phyloP scores from a whole-genome alignment of 2,888 invertebrate genomes.

The Epistrophe eligans region DNA sequence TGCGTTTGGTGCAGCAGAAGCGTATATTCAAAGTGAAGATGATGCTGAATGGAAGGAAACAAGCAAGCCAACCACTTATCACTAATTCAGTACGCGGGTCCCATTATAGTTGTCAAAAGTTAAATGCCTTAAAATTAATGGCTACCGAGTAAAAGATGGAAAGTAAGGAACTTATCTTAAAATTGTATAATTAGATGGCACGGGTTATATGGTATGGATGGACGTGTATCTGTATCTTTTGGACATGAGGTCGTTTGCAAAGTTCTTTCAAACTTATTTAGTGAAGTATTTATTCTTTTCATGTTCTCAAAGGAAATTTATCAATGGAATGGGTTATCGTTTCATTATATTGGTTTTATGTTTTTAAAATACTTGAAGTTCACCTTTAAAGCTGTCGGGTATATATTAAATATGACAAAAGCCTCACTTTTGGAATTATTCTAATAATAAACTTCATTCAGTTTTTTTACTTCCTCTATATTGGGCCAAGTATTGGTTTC shows the following conservation, averaged over 20 bases:
- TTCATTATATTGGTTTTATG: background rate
- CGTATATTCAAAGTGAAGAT: slow-evolving; percentile 1
- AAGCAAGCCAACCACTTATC: slow-evolving; percentile 60
- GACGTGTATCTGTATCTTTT: slow-evolving; percentile 23
- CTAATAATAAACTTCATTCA: too few species aligned
- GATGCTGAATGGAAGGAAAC: slow-evolving; percentile 10
- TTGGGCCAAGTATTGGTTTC: too few species aligned
- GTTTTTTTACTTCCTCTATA: too few species aligned
- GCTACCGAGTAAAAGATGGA: slow-evolving; percentile 69
- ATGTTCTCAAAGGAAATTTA: background rate
- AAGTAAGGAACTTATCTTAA: slow-evolving; percentile 71
- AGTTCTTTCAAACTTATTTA: slow-evolving; percentile 41
- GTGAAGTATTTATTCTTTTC: background rate
- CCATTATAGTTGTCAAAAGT: slow-evolving; percentile 78
- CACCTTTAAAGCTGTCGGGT: too few species aligned
- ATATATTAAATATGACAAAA: too few species aligned
- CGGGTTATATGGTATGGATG: slow-evolving; percentile 31
- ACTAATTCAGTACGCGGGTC: slow-evolving; percentile 66
- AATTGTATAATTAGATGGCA: slow-evolving; percentile 70
- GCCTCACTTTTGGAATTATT: too few species aligned
- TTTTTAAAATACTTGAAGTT: background rate
- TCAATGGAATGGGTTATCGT: background rate
- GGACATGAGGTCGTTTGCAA: slow-evolving; percentile 48
- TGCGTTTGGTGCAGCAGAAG: slow-evolving; percentile 4
- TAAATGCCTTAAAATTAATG: slow-evolving; percentile 78